A percentile compares a stretch with the other conserved stretches of the same genome.
phyloP scores from a whole-genome alignment of 2,888 invertebrate species.

The Neria commutata region DNA sequence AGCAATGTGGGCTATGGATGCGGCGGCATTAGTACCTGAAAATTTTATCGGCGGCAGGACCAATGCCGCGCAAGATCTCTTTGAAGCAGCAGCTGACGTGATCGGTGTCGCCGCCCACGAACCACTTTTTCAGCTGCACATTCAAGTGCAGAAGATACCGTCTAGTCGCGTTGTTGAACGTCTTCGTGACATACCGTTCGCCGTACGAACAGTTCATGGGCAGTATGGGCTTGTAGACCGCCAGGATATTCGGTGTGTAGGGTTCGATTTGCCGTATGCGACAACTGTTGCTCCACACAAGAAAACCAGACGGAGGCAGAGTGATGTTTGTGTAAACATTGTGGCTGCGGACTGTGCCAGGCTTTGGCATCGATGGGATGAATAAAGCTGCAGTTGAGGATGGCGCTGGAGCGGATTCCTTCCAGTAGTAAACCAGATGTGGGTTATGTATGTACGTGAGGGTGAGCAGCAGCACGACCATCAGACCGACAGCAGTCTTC shows the following conservation, averaged over 20 bases:
- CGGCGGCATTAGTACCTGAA: too few species aligned
- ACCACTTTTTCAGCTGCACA: slow-evolving; percentile 19
- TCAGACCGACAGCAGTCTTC: not conserved
- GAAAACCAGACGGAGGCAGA: not conserved
- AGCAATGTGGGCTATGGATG: too few species aligned
- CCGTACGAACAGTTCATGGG: slow-evolving; percentile 62
- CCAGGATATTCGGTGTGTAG: slow-evolving; percentile 63
- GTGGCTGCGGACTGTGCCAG: too few species aligned
- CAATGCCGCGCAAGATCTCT: slow-evolving; percentile 31
- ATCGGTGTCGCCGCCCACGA: slow-evolving; percentile 11
- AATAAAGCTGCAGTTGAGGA: too few species aligned
- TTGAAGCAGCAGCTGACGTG: slow-evolving; percentile 36
- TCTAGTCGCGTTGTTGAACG: slow-evolving; percentile 28
- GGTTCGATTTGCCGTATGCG: slow-evolving; percentile 40
- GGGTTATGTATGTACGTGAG: too few species aligned
- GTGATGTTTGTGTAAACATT: not conserved
- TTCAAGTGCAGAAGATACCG: slow-evolving; percentile 27
- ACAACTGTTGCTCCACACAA: slow-evolving; percentile 1
- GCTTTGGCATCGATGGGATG: too few species aligned
- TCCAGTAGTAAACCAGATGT: too few species aligned
- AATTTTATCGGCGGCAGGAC: slow-evolving; percentile 29
- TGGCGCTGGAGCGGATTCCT: too few species aligned
- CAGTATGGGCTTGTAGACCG: slow-evolving; percentile 62
- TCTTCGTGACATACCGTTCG: slow-evolving; percentile 30
- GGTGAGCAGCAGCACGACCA: not conserved